Percentiles rank a stretch among this genome's conserved stretches.
phyloP scores from a whole-genome alignment of 1,140 invertebrate species.

The Callitettix versicolor region DNA sequence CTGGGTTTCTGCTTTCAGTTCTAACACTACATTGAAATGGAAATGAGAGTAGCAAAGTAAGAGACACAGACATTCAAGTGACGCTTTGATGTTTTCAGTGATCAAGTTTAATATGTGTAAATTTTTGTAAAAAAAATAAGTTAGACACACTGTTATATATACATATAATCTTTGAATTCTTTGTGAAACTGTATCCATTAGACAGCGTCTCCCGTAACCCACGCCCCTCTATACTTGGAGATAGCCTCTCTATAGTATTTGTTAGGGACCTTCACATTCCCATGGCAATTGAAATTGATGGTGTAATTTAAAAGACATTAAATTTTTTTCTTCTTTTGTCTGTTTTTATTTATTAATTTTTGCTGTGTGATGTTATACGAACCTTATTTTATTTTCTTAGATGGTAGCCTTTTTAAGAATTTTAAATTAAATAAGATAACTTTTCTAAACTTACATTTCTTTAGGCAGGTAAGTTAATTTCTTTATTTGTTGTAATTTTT shows the following conservation, averaged over 20 bases:
- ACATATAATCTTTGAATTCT: slow-evolving; percentile 13
- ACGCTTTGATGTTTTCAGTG: slow-evolving; percentile 28
- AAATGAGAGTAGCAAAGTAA: slow-evolving; percentile 24
- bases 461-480: too few relatives aligned
- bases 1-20: slow-evolving; percentile 41
- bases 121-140: slow-evolving; percentile 36
- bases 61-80: slow-evolving; percentile 25
- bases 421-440: too few relatives aligned
- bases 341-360: slow-evolving; percentile 10
- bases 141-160: slow-evolving; percentile 17
- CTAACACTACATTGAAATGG: slow-evolving; percentile 33
- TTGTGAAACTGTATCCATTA: slow-evolving; percentile 10
- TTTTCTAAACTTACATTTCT: too few relatives aligned
- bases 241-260: neutral
- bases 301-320: slow-evolving; percentile 10
- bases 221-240: neutral
- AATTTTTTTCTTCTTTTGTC: slow-evolving; percentile 6
- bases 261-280: slow-evolving; percentile 13
- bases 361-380: too few relatives aligned
- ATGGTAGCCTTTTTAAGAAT: too few relatives aligned
- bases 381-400: too few relatives aligned
- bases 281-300: slow-evolving; percentile 12
- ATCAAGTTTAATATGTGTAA: slow-evolving; percentile 25
- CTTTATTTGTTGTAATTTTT: too few relatives aligned
- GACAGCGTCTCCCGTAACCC: slow-evolving; percentile 1